Evolutionary conservation across 2,888 invertebrate species (phyloP).

Genomic region (Dicyrtoma fusca): DNA sequence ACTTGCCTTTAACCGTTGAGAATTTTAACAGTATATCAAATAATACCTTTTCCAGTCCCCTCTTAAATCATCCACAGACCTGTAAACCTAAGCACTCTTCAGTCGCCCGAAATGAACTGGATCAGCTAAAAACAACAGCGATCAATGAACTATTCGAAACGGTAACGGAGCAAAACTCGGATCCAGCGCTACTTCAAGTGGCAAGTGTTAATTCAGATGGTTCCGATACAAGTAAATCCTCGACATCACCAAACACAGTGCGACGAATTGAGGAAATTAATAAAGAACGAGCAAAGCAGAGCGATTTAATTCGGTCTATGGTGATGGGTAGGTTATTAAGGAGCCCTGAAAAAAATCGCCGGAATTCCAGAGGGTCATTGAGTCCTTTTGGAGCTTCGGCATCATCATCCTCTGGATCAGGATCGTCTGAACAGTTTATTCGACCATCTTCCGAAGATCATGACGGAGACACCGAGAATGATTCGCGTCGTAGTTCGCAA

Average conservation of each 20-base stretch:
- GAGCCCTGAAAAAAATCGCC: conserved; percentile 67
- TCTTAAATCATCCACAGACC: no score
- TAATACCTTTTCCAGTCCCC: no score
- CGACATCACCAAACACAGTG: conserved; percentile 64
- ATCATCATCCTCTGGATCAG: conserved; percentile 44
- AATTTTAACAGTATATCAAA: no score
- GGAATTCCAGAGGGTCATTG: conserved; percentile 58
- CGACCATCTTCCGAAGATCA: conserved; percentile 15
- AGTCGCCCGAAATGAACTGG: no score
- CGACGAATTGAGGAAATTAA: conserved; percentile 74
- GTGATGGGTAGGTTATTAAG: conserved; percentile 73
- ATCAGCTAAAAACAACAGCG: no score
- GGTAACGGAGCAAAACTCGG: no score
- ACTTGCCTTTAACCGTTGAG: background rate
- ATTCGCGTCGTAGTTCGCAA: conserved; percentile 7
- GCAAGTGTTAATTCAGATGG: background rate
- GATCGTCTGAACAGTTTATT: conserved; percentile 40
- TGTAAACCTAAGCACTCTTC: no score
- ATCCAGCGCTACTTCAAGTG: background rate
- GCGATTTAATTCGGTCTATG: conserved; percentile 79
- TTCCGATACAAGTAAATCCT: conserved; percentile 57
- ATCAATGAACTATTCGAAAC: no score
- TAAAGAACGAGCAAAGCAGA: conserved; percentile 79
- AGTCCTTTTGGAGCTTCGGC: conserved; percentile 45
- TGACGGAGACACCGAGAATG: background rate